A percentile compares a stretch with the other conserved stretches of the same genome.
Evolutionary conservation across 2,797 vertebrate genomes (phyloP).

Genomic region (Catamblyrhynchus diadema): DNA sequence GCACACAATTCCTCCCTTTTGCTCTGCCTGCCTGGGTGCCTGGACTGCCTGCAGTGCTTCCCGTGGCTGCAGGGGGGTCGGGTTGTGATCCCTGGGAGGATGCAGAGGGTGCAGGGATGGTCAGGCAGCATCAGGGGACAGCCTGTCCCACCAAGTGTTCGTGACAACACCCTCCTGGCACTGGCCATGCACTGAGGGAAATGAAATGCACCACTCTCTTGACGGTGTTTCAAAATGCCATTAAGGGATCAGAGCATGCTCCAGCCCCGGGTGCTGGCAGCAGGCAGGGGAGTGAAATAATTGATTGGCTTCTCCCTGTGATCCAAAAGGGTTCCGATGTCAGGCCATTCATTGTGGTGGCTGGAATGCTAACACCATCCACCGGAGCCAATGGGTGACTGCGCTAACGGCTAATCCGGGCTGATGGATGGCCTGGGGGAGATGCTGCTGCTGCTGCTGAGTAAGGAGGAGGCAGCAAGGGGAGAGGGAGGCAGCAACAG

Average conservation of each 20-base stretch:
- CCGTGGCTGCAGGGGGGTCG: rapidly evolving
- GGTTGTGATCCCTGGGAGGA: background rate
- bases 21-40: background rate
- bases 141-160: background rate
- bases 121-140: background rate
- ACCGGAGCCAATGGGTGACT: slow-evolving; percentile 60
- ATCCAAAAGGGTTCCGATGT: slow-evolving; percentile 67
- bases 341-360: slow-evolving; percentile 60
- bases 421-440: slow-evolving; percentile 67
- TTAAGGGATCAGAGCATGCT: background rate
- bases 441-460: slow-evolving; percentile 61
- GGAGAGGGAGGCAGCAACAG: slow-evolving; percentile 31
- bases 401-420: slow-evolving; percentile 66
- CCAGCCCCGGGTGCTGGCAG: slow-evolving; percentile 17
- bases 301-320: slow-evolving; percentile 63
- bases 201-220: background rate
- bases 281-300: slow-evolving; percentile 56
- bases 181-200: background rate
- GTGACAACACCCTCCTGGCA: background rate
- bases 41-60: background rate
- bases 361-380: slow-evolving; percentile 70
- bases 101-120: background rate
- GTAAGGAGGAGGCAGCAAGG: slow-evolving; percentile 53
- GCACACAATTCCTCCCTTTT: background rate
- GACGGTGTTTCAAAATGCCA: background rate